Base-by-base conservation (phyloP, 1,140 invertebrate genomes). In the Dufourea novaeangliae region DNA sequence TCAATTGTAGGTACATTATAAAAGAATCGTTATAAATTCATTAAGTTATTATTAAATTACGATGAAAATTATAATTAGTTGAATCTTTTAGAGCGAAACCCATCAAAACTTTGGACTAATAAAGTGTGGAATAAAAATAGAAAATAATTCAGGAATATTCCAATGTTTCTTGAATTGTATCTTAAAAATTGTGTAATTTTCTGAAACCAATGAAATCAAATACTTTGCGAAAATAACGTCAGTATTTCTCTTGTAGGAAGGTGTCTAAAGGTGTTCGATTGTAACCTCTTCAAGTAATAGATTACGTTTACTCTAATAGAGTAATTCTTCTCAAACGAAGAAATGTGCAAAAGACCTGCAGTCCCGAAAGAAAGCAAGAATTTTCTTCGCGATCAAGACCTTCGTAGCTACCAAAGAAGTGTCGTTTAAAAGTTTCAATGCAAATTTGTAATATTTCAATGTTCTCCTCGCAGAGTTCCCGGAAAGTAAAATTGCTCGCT, bases 241-340 rank as follows among this genome's bases (percentile, higher is more conserved):
- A 80, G 71, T 12, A 22, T 34, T 79, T 14, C 57, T 39, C 12
- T 37, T 63, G 29, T 17, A 32, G 17, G 5, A 12, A 27, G 34
- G 46, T 66, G 22, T 69, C 50, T n/a, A n/a, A n/a, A n/a, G n/a
- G n/a, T n/a, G n/a, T 46, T 62, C 50, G 59, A 61, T 72, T 81
- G 50, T 12, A 20, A 56, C 27, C 34, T 66, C 20, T 67, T 34
- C 22, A n/a, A n/a, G n/a, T n/a, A n/a, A n/a, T n/a, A n/a, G n/a
- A n/a, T n/a, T n/a, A n/a, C n/a, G n/a, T n/a, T n/a, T n/a, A n/a
- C 37, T 68, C 59, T 78, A 78, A 72, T 78, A 56, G 46, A 46
- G 14, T 46, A 29, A 39, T 27, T 57, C 1, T 32, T 32, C n/a
- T 17, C 8, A 20, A n/a, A n/a, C 6, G 8, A 14, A 54, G 50